Base-by-base conservation (phyloP, 2,888 invertebrate species). In the Calliscelio sp. region DNA sequence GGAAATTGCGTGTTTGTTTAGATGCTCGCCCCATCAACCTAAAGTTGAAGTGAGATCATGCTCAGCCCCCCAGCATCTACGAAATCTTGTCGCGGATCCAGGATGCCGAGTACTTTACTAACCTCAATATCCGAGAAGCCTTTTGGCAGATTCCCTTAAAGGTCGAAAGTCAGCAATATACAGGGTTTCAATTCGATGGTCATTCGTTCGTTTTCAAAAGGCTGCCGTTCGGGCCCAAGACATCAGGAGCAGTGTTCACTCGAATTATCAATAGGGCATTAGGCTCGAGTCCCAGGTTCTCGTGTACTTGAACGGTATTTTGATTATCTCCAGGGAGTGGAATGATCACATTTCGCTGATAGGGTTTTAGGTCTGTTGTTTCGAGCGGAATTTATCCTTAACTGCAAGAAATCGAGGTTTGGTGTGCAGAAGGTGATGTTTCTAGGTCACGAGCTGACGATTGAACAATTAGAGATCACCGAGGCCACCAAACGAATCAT, bases 181-280 rank as follows among this genome's bases (percentile, higher is more conserved):
- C 51, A 10, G 51, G 51, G 20, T 51, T 51, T 22, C 18, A 22
- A 51, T 51, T 51, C 22, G 22, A 51, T 22, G 51, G 51, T 10
- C 22, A 51, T 1, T 46, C 44, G n/a, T 46, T 16, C 5, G 44
- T 46, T 11, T 35, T 35, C 5, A 35, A 35, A 46, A 20, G 51
- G 22, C 14, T 51, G 10, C 51, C 51, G 10, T 51, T 51, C 22
- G 22, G 51, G 1, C 20, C 16, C n/a, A 46, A 46, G 44, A 46
- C 44, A 10, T 46, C 44, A 16, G 44, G 44, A 7, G 44, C 44
- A 1, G 51, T 51, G 1, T 51, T 51, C 22, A 51, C 51, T 1
- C 10, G 51, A 51, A 2, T 20, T 3, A 51, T 51, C 10, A 16
- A 16, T 6, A 20, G 16, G 4, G 51, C 22, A 5, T 51, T 51